Conservation (phyloP, 2,888 invertebrate species). For the Heliconius charithonia region DNA sequence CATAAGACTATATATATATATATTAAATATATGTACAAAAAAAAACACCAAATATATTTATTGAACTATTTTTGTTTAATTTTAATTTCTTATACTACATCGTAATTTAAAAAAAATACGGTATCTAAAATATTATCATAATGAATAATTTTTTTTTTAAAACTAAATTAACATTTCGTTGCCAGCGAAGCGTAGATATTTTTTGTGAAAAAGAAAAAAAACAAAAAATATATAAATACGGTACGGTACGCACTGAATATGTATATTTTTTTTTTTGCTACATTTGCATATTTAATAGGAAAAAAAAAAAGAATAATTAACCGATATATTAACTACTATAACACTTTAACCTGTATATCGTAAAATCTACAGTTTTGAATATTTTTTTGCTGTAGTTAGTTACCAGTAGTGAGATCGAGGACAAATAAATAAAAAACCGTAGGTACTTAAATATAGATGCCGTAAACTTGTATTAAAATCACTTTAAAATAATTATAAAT, state of each 20-base stretch:
- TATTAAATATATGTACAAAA: neutral
- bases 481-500: neutral
- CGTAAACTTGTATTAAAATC: neutral
- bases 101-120: neutral
- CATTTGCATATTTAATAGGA: neutral
- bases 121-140: neutral
- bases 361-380: neutral
- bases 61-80: neutral
- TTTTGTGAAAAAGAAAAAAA: neutral
- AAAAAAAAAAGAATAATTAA: neutral
- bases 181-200: neutral
- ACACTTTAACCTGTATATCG: neutral
- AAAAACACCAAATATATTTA: too few relatives aligned
- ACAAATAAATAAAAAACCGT: neutral
- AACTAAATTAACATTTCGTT: neutral
- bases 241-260: neutral
- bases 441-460: neutral
- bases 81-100: neutral
- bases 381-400: neutral
- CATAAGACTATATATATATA: neutral
- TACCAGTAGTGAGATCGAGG: neutral
- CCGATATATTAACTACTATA: neutral
- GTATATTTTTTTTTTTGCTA: neutral
- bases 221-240: neutral
- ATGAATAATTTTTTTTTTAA: neutral